Conservation (phyloP, 1,140 invertebrate species). For the Ostrea denselamellosa region DNA sequence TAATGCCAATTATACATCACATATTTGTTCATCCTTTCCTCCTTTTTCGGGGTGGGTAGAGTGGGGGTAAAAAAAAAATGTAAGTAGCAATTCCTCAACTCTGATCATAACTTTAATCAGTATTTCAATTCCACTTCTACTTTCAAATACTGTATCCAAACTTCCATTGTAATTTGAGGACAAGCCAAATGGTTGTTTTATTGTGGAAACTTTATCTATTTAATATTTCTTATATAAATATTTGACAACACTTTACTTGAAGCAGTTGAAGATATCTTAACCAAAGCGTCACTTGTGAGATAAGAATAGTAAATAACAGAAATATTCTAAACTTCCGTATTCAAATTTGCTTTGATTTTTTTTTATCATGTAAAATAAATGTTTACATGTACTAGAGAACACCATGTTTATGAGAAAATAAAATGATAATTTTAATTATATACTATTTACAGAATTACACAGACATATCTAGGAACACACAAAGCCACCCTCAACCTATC, state of each 20-base stretch:
- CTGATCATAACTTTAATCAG: neutral
- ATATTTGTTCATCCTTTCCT: neutral
- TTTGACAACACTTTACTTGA: slow-evolving; percentile 30
- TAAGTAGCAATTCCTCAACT: neutral
- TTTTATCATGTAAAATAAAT: neutral
- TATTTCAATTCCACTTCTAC: neutral
- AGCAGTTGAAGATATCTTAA: slow-evolving; percentile 29
- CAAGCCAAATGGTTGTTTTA: neutral
- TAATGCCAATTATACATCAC: neutral
- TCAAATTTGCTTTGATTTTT: neutral
- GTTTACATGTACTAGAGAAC: neutral
- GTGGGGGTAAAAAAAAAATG: too few relatives aligned
- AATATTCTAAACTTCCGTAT: slow-evolving; percentile 26
- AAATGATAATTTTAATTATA: neutral
- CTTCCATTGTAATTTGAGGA: neutral
- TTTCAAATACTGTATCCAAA: neutral
- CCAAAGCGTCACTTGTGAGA: slow-evolving; percentile 23
- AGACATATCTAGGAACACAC: neutral
- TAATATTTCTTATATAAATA: slow-evolving; percentile 20
- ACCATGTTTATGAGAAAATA: neutral
- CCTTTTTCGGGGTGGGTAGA: neutral
- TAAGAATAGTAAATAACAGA: slow-evolving; percentile 2
- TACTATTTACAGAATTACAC: neutral
- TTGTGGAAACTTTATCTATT: slow-evolving; percentile 3
- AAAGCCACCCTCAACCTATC: neutral